phyloP scores from a whole-genome alignment of 2,888 invertebrate genomes.

The Suillia variegata region DNA sequence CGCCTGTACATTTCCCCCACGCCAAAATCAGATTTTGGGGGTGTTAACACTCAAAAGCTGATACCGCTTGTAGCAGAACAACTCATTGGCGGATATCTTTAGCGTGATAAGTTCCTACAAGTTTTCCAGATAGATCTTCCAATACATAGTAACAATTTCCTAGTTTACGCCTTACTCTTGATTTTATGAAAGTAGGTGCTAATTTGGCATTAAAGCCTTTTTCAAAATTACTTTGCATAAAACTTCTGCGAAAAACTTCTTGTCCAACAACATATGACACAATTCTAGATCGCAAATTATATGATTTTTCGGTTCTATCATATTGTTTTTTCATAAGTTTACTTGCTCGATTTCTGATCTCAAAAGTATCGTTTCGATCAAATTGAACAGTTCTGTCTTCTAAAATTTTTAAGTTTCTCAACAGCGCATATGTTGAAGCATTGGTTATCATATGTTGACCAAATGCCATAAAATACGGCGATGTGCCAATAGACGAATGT shows the following conservation, averaged over 20 bases:
- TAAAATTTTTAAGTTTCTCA: no score
- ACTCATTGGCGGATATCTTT: no score
- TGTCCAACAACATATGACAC: background rate
- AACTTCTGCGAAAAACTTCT: background rate
- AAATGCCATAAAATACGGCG: background rate
- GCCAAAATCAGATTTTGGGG: no score
- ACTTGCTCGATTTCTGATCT: no score
- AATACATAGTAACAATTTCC: background rate
- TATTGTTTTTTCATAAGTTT: background rate
- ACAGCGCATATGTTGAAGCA: background rate
- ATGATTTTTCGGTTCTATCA: background rate
- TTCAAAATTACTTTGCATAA: background rate
- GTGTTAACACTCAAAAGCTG: no score
- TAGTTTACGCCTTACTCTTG: background rate
- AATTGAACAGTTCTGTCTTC: no score
- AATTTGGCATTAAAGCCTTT: slow-evolving; percentile 6
- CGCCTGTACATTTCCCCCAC: no score
- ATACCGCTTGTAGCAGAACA: no score
- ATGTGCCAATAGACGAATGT: background rate
- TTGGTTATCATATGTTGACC: background rate
- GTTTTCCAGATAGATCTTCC: background rate
- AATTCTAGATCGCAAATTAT: background rate
- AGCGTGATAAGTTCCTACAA: background rate
- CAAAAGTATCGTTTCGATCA: no score
- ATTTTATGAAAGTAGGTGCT: no score